These are phyloP conservation scores for Eubasilissa regina DNA, from an alignment of 1,140 invertebrate species.

Conservation along the genomic window DNA sequence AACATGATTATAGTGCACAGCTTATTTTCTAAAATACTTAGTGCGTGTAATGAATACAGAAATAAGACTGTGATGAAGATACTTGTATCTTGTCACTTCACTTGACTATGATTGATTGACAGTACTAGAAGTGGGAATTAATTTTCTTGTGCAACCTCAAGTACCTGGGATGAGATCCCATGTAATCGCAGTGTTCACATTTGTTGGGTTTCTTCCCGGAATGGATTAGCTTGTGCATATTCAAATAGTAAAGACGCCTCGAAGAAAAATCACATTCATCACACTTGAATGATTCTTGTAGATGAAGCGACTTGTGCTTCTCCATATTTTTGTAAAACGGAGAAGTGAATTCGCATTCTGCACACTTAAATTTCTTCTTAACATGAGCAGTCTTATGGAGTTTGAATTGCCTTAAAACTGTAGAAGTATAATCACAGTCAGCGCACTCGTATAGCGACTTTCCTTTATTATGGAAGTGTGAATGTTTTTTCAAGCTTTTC, in stretches of 20 bases:
- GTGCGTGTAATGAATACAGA: too few relatives aligned
- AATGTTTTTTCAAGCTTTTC: constrained; percentile 9
- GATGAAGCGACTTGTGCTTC: not conserved
- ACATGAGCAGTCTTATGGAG: constrained; percentile 7
- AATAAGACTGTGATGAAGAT: too few relatives aligned
- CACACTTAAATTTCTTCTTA: constrained; percentile 5
- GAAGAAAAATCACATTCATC: constrained; percentile 19
- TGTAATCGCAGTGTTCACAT: constrained; percentile 18
- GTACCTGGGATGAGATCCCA: not conserved
- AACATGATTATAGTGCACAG: too few relatives aligned
- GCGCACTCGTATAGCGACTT: not conserved
- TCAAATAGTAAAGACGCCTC: not conserved
- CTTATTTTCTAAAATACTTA: too few relatives aligned
- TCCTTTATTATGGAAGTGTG: not conserved
- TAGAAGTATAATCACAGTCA: not conserved
- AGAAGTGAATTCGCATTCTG: not conserved
- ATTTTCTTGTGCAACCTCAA: constrained; percentile 28
- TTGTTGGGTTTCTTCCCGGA: not conserved
- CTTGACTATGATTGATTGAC: too few relatives aligned
- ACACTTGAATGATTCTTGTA: constrained; percentile 6
- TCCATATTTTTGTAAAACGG: not conserved
- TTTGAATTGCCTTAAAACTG: constrained; percentile 1
- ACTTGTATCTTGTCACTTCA: too few relatives aligned
- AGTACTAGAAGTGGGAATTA: constrained; percentile 22
- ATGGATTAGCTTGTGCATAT: constrained; percentile 30